phyloP scores from a whole-genome alignment of 2,888 invertebrate species.

The Eutolmus rufibarbis region DNA sequence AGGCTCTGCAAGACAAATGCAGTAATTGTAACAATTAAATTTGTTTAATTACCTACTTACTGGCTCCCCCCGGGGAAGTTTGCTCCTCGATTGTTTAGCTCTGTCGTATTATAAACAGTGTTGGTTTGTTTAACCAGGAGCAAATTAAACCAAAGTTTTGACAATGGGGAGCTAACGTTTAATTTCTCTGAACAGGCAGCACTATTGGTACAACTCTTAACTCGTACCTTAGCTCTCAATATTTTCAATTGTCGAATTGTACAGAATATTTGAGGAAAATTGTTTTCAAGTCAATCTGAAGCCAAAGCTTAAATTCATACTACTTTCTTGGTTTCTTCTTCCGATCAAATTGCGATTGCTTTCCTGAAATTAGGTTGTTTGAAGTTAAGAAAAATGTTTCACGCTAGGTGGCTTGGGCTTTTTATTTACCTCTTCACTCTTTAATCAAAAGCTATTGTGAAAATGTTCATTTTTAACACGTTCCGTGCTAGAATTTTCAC shows the following conservation, averaged over 20 bases:
- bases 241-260: neutral
- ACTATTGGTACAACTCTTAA: neutral
- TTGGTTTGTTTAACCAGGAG: neutral
- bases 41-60: slow-evolving; percentile 11
- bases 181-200: neutral
- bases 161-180: slow-evolving; percentile 17
- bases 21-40: slow-evolving; percentile 32
- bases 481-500: neutral
- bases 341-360: neutral
- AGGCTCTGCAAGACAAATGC: slow-evolving; percentile 5
- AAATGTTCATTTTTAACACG: neutral
- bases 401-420: neutral
- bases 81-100: slow-evolving; percentile 4
- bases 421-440: neutral
- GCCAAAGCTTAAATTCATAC: neutral
- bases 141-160: slow-evolving; percentile 9
- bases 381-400: neutral
- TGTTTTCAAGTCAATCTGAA: neutral
- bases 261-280: neutral
- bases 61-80: neutral
- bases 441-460: neutral
- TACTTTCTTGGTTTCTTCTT: neutral
- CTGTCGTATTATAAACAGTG: slow-evolving; percentile 13
- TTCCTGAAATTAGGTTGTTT: neutral
- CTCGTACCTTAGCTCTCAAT: neutral